phyloP scores from a whole-genome alignment of 1,140 invertebrate genomes.

The Cydia fagiglandana region DNA sequence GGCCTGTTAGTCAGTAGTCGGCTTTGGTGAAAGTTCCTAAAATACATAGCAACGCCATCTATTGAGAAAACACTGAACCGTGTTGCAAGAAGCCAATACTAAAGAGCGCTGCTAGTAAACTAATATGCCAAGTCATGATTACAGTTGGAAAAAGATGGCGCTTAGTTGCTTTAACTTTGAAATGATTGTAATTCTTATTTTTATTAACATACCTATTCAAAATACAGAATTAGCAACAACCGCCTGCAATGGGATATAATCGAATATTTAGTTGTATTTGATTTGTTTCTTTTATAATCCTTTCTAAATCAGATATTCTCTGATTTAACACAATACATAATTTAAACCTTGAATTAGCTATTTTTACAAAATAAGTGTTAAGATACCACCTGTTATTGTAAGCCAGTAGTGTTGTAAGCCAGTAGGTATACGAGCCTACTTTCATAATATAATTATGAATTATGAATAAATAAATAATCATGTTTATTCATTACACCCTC shows the following conservation, averaged over 20 bases:
- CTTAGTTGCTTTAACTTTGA: background rate
- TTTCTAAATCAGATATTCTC: background rate
- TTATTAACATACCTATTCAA: too few relatives aligned
- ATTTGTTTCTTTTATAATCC: too few relatives aligned
- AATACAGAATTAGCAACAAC: too few relatives aligned
- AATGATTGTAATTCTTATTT: too few relatives aligned
- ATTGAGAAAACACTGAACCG: background rate
- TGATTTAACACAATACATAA: too few relatives aligned
- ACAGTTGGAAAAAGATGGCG: background rate
- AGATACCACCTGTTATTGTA: too few relatives aligned
- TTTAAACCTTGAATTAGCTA: too few relatives aligned
- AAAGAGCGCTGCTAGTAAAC: background rate
- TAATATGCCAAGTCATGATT: background rate
- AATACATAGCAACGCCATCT: background rate
- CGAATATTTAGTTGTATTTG: too few relatives aligned
- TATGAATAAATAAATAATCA: background rate
- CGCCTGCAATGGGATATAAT: too few relatives aligned
- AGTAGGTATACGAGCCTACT: background rate
- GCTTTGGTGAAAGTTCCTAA: conserved; percentile 1
- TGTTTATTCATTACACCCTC: conserved; percentile 7
- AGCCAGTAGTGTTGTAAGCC: too few relatives aligned
- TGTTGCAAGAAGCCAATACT: background rate
- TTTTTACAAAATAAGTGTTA: too few relatives aligned
- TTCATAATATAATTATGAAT: background rate
- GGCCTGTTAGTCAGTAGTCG: too few relatives aligned